phyloP scores from a whole-genome alignment of 2,888 invertebrate genomes.

The Drosophila multiciliata region DNA sequence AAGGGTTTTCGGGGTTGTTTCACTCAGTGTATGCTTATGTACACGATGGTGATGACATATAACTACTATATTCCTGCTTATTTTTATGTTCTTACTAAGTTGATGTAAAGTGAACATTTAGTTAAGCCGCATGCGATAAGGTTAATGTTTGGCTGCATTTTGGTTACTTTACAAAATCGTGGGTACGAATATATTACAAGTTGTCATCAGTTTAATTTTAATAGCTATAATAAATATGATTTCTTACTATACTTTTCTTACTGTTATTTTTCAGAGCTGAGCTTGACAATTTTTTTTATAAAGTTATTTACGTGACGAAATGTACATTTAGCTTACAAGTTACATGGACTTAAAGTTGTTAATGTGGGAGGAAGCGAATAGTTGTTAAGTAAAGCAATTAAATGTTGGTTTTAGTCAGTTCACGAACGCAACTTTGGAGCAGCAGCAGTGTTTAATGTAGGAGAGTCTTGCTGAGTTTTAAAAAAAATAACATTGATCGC shows the following conservation, averaged over 20 bases:
- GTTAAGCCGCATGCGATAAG: conserved; percentile 34
- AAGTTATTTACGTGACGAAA: conserved; percentile 28
- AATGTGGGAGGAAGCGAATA: not conserved
- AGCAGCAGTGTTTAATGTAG: conserved; percentile 14
- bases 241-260: not conserved
- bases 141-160: conserved; percentile 17
- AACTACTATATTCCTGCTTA: conserved; percentile 38
- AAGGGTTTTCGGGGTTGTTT: conserved; percentile 11
- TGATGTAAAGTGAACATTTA: conserved; percentile 47
- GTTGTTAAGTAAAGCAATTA: not conserved
- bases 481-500: conserved; percentile 17
- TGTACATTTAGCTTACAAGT: not conserved
- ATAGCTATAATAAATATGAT: not conserved
- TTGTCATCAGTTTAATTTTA: not conserved
- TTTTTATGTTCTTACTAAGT: conserved; percentile 22
- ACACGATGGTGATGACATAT: conserved; percentile 68
- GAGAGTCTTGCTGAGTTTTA: conserved; percentile 1
- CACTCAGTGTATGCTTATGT: conserved; percentile 7
- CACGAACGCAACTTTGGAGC: conserved; percentile 2
- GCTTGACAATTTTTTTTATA: conserved; percentile 11
- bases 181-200: not conserved
- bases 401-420: conserved; percentile 7
- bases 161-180: not conserved
- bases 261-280: not conserved
- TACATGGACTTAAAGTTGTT: conserved; percentile 4